Percentiles rank a stretch among this genome's conserved stretches.
Conservation (phyloP, 2,797 vertebrate species). For the Anisognathus igniventris region DNA sequence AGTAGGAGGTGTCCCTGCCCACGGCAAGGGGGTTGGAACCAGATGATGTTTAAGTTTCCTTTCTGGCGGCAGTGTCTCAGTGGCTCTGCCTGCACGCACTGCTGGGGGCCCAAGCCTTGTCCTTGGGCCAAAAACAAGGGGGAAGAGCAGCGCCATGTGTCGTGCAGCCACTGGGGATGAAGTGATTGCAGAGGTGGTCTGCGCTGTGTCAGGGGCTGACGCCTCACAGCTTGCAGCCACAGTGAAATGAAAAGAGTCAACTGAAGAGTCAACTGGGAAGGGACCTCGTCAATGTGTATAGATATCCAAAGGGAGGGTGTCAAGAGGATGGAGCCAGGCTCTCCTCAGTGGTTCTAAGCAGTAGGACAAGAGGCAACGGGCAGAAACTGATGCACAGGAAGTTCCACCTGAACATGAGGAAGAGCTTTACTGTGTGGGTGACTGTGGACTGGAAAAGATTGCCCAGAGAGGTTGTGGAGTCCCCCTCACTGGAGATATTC, state of each 20-base stretch:
- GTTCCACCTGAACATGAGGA: not conserved
- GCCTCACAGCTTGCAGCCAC: fast-evolving
- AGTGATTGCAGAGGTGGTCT: fast-evolving
- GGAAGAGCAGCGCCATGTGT: fast-evolving
- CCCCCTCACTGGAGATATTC: not conserved
- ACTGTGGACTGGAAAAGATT: not conserved
- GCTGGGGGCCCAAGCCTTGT: fast-evolving
- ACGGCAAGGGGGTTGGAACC: fast-evolving
- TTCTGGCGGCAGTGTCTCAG: fast-evolving
- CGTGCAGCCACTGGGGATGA: fast-evolving
- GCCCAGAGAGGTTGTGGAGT: not conserved
- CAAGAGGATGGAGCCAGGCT: not conserved
- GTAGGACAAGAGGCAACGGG: fast-evolving
- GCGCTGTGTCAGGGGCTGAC: fast-evolving
- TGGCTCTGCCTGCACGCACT: fast-evolving
- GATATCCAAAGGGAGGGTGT: too few relatives aligned
- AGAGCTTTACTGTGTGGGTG: not conserved
- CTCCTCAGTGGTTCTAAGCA: fast-evolving
- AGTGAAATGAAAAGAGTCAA: fast-evolving
- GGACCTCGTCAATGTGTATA: fast-evolving
- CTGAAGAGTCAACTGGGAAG: not conserved
- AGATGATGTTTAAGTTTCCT: fast-evolving
- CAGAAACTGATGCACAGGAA: not conserved
- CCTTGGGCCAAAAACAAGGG: not conserved
- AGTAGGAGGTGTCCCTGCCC: not conserved